Percentiles rank a stretch among this genome's conserved stretches.
These are phyloP conservation scores for Hemibagrus guttatus DNA, from an alignment of 2,797 vertebrate genomes.

Conservation along the genomic window DNA sequence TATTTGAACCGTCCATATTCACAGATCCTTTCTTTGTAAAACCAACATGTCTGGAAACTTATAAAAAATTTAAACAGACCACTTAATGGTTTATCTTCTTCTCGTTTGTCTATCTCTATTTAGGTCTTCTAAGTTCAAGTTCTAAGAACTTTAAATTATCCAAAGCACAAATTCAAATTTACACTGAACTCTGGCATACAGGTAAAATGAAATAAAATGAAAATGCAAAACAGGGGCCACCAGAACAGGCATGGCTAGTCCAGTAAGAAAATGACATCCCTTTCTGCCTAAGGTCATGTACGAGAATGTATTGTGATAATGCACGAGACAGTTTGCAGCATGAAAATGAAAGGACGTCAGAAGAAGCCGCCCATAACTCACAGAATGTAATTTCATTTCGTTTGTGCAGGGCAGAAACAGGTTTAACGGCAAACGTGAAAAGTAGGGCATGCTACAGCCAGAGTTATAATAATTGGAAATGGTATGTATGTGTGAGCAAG, in stretches of 20 bases:
- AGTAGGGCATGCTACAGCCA: constrained; percentile 36
- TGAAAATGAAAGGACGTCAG: constrained; percentile 45
- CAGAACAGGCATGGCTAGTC: constrained; percentile 47
- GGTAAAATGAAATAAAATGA: constrained; percentile 19
- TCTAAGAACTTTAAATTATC: constrained; percentile 3
- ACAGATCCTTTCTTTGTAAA: background rate
- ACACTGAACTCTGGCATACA: background rate
- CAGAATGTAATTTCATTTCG: constrained; percentile 17
- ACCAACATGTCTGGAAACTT: background rate
- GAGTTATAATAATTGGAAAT: background rate
- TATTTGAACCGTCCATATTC: background rate
- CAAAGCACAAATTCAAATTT: constrained; percentile 24
- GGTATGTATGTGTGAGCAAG: background rate
- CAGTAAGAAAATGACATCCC: constrained; percentile 44
- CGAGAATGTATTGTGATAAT: constrained; percentile 20
- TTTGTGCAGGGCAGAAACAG: constrained; percentile 45
- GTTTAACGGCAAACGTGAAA: constrained; percentile 47
- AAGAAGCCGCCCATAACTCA: constrained; percentile 29
- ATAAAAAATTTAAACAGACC: background rate
- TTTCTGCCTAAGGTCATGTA: constrained; percentile 46
- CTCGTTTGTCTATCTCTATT: background rate
- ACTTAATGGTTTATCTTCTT: background rate
- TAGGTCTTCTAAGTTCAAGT: background rate
- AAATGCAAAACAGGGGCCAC: constrained; percentile 42
- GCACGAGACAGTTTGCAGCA: constrained; percentile 30